Evolutionary conservation across 2,888 invertebrate genomes (phyloP).

Genomic region (Melanotus villosus): DNA sequence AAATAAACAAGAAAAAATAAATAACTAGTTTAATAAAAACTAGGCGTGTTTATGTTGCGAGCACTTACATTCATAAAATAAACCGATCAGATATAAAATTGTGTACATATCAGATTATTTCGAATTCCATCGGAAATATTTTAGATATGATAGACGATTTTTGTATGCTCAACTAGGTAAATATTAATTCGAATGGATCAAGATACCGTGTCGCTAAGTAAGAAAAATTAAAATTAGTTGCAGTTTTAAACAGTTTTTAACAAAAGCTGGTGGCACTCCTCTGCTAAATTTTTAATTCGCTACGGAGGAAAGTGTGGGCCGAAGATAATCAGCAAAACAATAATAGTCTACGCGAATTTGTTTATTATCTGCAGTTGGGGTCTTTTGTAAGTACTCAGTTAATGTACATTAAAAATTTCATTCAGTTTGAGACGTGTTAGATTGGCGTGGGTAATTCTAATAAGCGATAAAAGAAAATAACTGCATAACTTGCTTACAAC

Average conservation of each 20-base stretch:
- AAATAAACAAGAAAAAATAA: too few relatives aligned
- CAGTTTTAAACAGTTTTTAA: too few relatives aligned
- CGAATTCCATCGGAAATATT: slow-evolving; percentile 25
- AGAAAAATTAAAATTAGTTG: too few relatives aligned
- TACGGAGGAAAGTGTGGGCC: not conserved
- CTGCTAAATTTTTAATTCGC: not conserved
- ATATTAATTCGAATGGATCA: too few relatives aligned
- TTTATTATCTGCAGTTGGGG: not conserved
- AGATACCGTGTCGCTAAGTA: too few relatives aligned
- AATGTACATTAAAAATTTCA: not conserved
- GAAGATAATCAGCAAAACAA: slow-evolving; percentile 6
- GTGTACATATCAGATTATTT: slow-evolving; percentile 10
- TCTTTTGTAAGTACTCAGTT: slow-evolving; percentile 1
- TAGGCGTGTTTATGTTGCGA: too few relatives aligned
- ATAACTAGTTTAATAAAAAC: too few relatives aligned
- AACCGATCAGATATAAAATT: not conserved
- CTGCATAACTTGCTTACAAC: not conserved
- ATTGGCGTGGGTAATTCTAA: slow-evolving; percentile 5
- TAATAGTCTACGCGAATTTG: not conserved
- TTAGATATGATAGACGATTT: not conserved
- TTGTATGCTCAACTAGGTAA: too few relatives aligned
- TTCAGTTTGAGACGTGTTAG: not conserved
- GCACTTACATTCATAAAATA: not conserved
- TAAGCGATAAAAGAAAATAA: slow-evolving; percentile 23
- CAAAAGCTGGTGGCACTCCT: not conserved